These are phyloP conservation scores for Lycophotia porphyrea DNA, from an alignment of 2,888 invertebrate genomes.

Conservation along the genomic window DNA sequence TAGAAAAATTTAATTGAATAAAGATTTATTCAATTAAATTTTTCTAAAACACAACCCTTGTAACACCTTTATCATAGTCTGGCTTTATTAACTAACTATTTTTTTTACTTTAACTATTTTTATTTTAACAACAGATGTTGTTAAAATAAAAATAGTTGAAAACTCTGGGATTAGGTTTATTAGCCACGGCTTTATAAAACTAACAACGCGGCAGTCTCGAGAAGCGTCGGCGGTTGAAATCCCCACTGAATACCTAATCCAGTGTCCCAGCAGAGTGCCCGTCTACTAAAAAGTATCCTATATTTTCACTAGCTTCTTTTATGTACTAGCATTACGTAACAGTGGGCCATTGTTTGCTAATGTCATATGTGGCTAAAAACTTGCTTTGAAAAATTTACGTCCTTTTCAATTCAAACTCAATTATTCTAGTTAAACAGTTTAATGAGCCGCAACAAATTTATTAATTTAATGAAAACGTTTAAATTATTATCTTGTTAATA, in stretches of 20 bases:
- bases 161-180: slow-evolving; percentile 50
- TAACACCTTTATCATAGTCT: background rate
- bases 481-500: background rate
- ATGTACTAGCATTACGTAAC: slow-evolving; percentile 13
- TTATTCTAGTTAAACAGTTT: background rate
- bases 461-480: slow-evolving; percentile 1
- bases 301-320: slow-evolving; percentile 22
- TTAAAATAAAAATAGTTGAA: slow-evolving; percentile 30
- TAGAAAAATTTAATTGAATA: background rate
- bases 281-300: slow-evolving; percentile 40
- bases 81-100: too few species aligned
- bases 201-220: slow-evolving; percentile 49
- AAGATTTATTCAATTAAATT: background rate
- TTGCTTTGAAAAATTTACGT: slow-evolving; percentile 5
- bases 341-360: background rate
- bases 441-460: background rate
- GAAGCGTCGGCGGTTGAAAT: slow-evolving; percentile 56
- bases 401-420: slow-evolving; percentile 19
- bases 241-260: slow-evolving; percentile 63
- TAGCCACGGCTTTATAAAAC: slow-evolving; percentile 56
- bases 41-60: background rate
- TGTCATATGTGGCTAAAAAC: background rate
- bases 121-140: too few species aligned
- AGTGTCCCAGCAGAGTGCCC: slow-evolving; percentile 38
- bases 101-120: too few species aligned